Conservation (phyloP, 2,797 vertebrate genomes). For the Nannoperca australis region DNA sequence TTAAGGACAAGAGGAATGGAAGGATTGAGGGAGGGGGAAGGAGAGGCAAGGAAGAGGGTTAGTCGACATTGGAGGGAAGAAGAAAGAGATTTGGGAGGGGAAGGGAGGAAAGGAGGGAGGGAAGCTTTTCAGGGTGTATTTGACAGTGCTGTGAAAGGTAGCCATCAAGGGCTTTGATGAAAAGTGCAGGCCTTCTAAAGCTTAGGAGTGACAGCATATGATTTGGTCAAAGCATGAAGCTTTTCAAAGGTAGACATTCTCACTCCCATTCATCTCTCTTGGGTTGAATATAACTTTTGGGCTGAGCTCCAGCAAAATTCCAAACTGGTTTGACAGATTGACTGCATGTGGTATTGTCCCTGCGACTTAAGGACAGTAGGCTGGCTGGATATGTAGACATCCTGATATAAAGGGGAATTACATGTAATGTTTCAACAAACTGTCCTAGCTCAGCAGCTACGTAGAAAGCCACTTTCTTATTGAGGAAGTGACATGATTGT, state of each 20-base stretch:
- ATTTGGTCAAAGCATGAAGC: constrained; percentile 85
- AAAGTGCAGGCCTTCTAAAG: constrained; percentile 85
- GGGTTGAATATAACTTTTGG: constrained; percentile 79
- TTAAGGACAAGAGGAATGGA: constrained; percentile 81
- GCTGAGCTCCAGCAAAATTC: constrained; percentile 76
- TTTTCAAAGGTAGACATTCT: constrained; percentile 85
- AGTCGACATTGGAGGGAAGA: constrained; percentile 76
- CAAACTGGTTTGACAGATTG: constrained; percentile 80
- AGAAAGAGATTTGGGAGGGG: constrained; percentile 82
- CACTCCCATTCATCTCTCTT: constrained; percentile 75
- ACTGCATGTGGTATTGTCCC: constrained; percentile 75
- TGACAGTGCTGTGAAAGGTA: constrained; percentile 84
- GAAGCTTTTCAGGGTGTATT: constrained; percentile 83
- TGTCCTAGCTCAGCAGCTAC: constrained; percentile 44
- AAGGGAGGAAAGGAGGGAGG: constrained; percentile 77
- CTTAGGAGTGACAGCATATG: constrained; percentile 86
- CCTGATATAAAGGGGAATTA: constrained; percentile 71
- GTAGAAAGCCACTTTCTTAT: constrained; percentile 36
- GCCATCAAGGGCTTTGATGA: constrained; percentile 86
- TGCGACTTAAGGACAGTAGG: constrained; percentile 69
- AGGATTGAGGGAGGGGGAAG: constrained; percentile 67
- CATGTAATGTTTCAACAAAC: constrained; percentile 61
- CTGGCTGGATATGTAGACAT: constrained; percentile 67
- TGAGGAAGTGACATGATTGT: constrained; percentile 45
- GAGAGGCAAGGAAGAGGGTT: constrained; percentile 51